Evolutionary conservation across 1,140 invertebrate species (phyloP), one percentile per base, ranked within the genome.

Genomic region (Aradophagus sp.): DNA sequence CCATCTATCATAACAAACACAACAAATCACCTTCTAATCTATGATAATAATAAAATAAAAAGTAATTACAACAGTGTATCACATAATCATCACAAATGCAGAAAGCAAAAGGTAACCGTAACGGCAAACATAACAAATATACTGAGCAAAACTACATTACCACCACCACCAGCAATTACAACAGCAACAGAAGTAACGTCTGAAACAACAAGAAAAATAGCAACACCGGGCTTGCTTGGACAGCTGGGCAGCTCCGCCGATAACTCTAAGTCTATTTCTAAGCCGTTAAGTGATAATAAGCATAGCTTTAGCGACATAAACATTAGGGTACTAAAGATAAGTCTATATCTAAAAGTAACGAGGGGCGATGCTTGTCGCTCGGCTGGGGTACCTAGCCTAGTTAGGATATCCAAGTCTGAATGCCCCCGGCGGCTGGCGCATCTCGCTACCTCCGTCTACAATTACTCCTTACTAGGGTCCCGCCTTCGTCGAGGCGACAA

Each of bases 221-320:
- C 78, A 74, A 80, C 79, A 84, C 77, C 76, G 80, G 82, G 77
- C 80, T 81, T 77, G 81, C 78, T 80, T 81, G 80, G 80, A 73
- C 76, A 80, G 77, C 80, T 80, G 80, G 80, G 78, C 81, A 84
- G 83, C 83, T 84, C 82, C 79, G 84, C 81, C 79, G 83, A 83
- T 82, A 83, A 82, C 74, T 85, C 84, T 85, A 86, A 85, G 84
- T 86, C 83, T 86, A 86, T 77, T 78, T 84, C 73, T 86, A 86
- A 86, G 84, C 84, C 80, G 81, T 84, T 85, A 86, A 86, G 84
- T 86, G 84, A 86, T 86, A 86, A 86, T 85, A 85, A 85, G 81
- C 69, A 84, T 86, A 86, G 84, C 83, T 85, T 84, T 85, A 86
- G 84, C 68, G 77, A 80, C 79, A 52, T 85, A 85, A 85, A 81